Conservation (phyloP, 2,888 invertebrate genomes). For the Syrphus vitripennis region DNA sequence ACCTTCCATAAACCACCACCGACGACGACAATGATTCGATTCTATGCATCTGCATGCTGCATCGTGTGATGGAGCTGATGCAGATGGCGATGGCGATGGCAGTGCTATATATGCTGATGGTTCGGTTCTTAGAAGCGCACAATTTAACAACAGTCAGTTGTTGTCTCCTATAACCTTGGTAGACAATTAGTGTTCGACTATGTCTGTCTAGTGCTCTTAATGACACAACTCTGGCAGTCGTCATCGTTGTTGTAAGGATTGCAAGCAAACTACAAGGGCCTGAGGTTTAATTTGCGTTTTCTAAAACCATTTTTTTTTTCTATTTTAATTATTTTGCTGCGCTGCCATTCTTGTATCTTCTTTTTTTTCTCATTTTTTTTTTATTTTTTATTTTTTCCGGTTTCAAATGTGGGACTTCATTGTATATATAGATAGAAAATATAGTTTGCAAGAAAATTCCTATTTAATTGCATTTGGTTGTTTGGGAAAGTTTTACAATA, state of each 20-base stretch:
- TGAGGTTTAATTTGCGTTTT: conserved; percentile 63
- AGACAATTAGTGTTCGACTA: conserved; percentile 67
- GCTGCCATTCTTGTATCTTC: conserved; percentile 27
- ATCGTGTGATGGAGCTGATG: not conserved
- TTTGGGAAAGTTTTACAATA: conserved; percentile 17
- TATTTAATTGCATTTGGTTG: conserved; percentile 64
- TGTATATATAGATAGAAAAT: not conserved
- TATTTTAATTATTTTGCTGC: conserved; percentile 16
- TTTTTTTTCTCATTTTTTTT: not conserved
- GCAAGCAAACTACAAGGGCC: not conserved
- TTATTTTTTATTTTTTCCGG: not conserved
- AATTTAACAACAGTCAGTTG: conserved; percentile 52
- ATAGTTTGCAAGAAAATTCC: conserved; percentile 44
- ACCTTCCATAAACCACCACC: not conserved
- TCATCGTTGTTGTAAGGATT: conserved; percentile 3
- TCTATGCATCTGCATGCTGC: no score
- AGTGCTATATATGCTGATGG: not conserved
- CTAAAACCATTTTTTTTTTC: conserved; percentile 1
- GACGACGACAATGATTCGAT: no score
- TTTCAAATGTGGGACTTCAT: conserved; percentile 2
- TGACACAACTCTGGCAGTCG: conserved; percentile 40
- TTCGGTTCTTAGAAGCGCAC: not conserved
- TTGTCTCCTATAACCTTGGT: conserved; percentile 61
- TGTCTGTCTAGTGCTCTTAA: conserved; percentile 55
- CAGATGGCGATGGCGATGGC: not conserved